Conservation (phyloP, 1,140 invertebrate species). For the Hycleus cichorii region DNA sequence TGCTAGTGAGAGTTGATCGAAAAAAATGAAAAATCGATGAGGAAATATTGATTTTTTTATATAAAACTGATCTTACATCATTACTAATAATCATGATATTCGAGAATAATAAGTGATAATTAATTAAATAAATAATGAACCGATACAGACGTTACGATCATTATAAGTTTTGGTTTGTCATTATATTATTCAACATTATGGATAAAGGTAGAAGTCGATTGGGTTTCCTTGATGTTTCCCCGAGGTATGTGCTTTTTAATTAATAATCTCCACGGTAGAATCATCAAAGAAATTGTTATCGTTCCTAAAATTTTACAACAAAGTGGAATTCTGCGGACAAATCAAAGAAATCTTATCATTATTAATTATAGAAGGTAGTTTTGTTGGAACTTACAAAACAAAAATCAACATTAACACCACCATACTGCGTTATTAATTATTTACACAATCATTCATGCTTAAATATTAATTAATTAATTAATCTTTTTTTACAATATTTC, state of each 20-base stretch:
- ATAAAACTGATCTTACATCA: too few relatives aligned
- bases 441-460: constrained; percentile 30
- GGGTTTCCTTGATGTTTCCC: background rate
- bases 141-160: constrained; percentile 27
- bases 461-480: constrained; percentile 5
- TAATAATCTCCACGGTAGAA: background rate
- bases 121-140: background rate
- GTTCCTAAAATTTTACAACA: constrained; percentile 18
- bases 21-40: too few relatives aligned
- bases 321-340: constrained; percentile 3
- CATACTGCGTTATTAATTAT: constrained; percentile 24
- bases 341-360: too few relatives aligned
- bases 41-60: too few relatives aligned
- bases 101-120: too few relatives aligned
- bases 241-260: too few relatives aligned
- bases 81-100: too few relatives aligned
- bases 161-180: constrained; percentile 11
- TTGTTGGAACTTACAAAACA: background rate
- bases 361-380: too few relatives aligned
- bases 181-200: too few relatives aligned
- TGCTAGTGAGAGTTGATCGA: too few relatives aligned
- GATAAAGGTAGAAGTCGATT: background rate
- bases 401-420: constrained; percentile 18
- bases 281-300: background rate
- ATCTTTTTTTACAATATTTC: too few relatives aligned